Evolutionary conservation across 2,888 invertebrate species (phyloP).

Genomic region (Polydrusus tereticollis): DNA sequence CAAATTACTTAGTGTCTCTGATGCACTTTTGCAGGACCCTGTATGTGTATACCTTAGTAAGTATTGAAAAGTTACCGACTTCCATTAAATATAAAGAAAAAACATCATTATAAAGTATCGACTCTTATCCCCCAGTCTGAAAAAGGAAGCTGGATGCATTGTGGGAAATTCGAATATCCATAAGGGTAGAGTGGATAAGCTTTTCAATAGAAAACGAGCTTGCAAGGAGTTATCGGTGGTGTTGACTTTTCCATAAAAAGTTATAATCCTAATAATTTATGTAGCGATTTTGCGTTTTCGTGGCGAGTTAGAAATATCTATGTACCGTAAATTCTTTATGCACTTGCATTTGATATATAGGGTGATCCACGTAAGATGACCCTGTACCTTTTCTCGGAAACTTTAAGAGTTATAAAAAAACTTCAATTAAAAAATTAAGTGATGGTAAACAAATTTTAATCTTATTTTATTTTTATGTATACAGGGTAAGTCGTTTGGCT

Average conservation of each 20-base stretch:
- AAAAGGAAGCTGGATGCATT: conserved; percentile 57
- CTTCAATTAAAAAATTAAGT: too few species aligned
- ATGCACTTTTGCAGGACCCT: too few species aligned
- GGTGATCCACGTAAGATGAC: too few species aligned
- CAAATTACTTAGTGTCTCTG: too few species aligned
- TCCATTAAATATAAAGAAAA: background rate
- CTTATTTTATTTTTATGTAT: too few species aligned
- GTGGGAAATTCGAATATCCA: conserved; percentile 65
- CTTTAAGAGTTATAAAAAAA: too few species aligned
- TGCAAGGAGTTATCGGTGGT: background rate
- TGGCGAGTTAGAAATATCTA: background rate
- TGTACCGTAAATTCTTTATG: background rate
- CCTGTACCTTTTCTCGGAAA: too few species aligned
- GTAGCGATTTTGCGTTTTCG: background rate
- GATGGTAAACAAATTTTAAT: too few species aligned
- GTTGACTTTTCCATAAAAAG: background rate
- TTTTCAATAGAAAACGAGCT: conserved; percentile 50
- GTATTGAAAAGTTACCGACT: background rate
- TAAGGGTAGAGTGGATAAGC: conserved; percentile 61
- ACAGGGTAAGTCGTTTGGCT: too few species aligned
- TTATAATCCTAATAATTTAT: background rate
- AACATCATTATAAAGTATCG: conserved; percentile 2
- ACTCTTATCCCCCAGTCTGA: conserved; percentile 5
- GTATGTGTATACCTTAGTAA: too few species aligned
- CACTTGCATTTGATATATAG: background rate